These are phyloP conservation scores for Synanthedon tipuliformis DNA, from an alignment of 2,888 invertebrate genomes.

Conservation along the genomic window DNA sequence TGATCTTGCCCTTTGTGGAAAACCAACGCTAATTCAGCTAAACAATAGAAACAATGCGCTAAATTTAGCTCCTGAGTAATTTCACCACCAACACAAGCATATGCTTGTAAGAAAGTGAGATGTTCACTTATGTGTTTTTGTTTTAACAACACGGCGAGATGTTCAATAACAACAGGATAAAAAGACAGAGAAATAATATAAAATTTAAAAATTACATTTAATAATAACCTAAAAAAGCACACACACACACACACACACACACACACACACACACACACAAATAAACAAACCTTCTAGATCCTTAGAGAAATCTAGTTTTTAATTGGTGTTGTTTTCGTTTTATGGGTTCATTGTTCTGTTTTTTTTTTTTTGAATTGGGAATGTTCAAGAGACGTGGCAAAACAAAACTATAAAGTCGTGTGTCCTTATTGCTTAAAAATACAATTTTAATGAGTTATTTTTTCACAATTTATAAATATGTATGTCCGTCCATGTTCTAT, in stretches of 20 bases:
- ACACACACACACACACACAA: background rate
- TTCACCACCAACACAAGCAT: background rate
- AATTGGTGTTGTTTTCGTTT: background rate
- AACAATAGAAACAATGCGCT: constrained; percentile 5
- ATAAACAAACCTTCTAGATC: background rate
- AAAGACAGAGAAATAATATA: no score
- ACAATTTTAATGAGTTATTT: no score
- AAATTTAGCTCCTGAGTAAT: background rate
- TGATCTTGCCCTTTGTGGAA: constrained; percentile 19
- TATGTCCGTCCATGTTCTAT: no score
- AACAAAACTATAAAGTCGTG: background rate
- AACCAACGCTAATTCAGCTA: constrained; percentile 5
- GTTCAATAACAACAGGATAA: no score
- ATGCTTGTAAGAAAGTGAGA: no score
- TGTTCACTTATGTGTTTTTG: no score
- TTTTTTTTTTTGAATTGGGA: background rate
- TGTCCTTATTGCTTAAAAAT: no score
- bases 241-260: background rate
- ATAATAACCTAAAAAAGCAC: no score
- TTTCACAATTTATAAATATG: no score
- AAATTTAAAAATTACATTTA: no score
- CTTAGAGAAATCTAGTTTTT: background rate
- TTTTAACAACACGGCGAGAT: no score
- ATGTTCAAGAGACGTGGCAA: background rate
- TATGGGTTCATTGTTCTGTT: background rate